phyloP scores from a whole-genome alignment of 2,797 vertebrate species.

The Ataeniobius toweri region DNA sequence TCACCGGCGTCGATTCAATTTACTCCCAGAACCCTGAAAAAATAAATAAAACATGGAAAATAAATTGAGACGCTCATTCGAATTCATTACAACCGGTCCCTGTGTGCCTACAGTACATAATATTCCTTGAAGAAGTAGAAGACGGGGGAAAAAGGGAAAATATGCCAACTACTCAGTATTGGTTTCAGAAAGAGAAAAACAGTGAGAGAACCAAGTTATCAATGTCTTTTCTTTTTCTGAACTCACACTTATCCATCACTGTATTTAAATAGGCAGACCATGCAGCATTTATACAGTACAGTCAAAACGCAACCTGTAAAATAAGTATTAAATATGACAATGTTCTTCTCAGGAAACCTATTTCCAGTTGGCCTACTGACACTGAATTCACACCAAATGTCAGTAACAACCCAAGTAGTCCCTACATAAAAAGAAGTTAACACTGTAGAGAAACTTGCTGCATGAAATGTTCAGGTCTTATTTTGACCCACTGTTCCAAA shows the following conservation, averaged over 20 bases:
- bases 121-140: constrained; percentile 69
- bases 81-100: constrained; percentile 83
- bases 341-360: neutral
- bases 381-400: neutral
- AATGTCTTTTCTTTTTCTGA: constrained; percentile 24
- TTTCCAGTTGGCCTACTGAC: neutral
- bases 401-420: neutral
- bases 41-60: constrained; percentile 87
- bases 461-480: too few relatives aligned
- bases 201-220: constrained; percentile 43
- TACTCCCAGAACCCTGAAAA: constrained; percentile 79
- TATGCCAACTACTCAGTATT: constrained; percentile 60
- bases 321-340: neutral
- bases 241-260: constrained; percentile 20
- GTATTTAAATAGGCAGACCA: constrained; percentile 18
- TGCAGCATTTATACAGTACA: constrained; percentile 18
- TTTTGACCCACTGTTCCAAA: too few relatives aligned
- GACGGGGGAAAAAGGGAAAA: constrained; percentile 60
- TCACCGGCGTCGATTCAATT: constrained; percentile 81
- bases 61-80: constrained; percentile 86
- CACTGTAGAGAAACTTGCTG: too few relatives aligned
- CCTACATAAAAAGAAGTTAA: neutral
- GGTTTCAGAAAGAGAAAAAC: constrained; percentile 56
- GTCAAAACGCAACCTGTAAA: constrained; percentile 16
- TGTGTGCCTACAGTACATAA: constrained; percentile 75